Evolutionary conservation across 2,113 vertebrate genomes (phyloP), one percentile per base, ranked within the genome.

Genomic region (Onychostoma macrolepis): DNA sequence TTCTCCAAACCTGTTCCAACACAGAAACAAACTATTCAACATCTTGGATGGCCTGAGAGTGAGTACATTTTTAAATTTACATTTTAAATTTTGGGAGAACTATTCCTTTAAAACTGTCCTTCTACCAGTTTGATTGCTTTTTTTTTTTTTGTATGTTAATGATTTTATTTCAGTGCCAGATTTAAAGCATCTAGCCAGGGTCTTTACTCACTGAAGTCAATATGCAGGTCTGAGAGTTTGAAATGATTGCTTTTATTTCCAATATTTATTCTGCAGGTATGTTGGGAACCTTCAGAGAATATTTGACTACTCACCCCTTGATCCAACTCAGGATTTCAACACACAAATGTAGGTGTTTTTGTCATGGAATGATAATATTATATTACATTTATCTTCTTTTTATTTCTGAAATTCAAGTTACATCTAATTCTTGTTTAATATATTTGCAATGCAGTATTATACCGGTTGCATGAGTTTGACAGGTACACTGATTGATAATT

Each of bases 231-330:
- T 12, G 7, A 77, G n/a, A 28, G 12, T 50, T 13, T 50, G 2
- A 77, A 26, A 50, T 4, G 0, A 77, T 30, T 81, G 33, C 6
- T 65, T 85, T 63, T 79, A 26, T 69, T 12, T 17, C 19, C n/a
- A 21, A 17, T 87, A 21, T 84, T 38, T 93, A 67, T 94, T 94
- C 88, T 86, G 65, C 84, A 99, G 98, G 92, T 99, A 99, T 91
- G 98, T 99, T 69, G 98, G 98, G 85, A 99, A 96, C 90, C 97
- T 99, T 90, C 97, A 98, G 91, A 96, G 97, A 93, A 99, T 99
- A 96, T 99, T 96, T 93, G 98, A 99, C 94, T 98, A 97, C 88
- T 99, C 98, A 5, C 98, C 98, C 24, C 96, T 99, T 69, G 98
- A 99, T 93, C 98, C 98, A 89, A 97, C 96, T 0, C 98, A 98